Percentiles rank a stretch among this genome's conserved stretches.
Evolutionary conservation across 2,888 invertebrate genomes (phyloP).

Genomic region (Lymantria monacha): DNA sequence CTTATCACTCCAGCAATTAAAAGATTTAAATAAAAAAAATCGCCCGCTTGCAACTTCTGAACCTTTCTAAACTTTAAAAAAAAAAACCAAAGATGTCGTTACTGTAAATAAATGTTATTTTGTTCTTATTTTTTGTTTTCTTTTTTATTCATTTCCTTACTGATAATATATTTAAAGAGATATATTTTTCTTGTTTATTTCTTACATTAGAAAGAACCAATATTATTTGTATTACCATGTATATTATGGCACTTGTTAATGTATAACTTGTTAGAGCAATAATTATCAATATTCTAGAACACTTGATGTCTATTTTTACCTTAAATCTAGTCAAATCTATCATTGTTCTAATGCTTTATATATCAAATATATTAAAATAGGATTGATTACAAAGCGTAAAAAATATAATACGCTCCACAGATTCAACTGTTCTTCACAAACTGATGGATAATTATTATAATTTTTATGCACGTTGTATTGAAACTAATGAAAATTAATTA

Average conservation of each 20-base stretch:
- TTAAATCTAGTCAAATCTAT: conserved; percentile 55
- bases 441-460: neutral
- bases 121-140: conserved; percentile 30
- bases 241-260: conserved; percentile 51
- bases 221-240: conserved; percentile 46
- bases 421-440: neutral
- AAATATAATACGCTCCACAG: conserved; percentile 4
- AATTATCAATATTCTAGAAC: conserved; percentile 66
- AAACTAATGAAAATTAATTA: conserved; percentile 27
- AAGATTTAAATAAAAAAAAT: conserved; percentile 37
- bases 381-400: conserved; percentile 29
- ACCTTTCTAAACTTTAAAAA: conserved; percentile 18
- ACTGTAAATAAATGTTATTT: conserved; percentile 60
- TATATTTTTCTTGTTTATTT: conserved; percentile 26
- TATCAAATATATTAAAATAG: conserved; percentile 42
- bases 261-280: conserved; percentile 72
- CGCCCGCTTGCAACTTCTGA: conserved; percentile 53
- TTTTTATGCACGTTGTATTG: conserved; percentile 26
- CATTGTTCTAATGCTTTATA: conserved; percentile 55
- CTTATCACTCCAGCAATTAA: conserved; percentile 53
- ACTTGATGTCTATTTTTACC: conserved; percentile 70
- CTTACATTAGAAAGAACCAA: conserved; percentile 51
- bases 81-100: conserved; percentile 51
- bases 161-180: conserved; percentile 22
- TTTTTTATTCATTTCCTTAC: conserved; percentile 40